phyloP scores from a whole-genome alignment of 2,797 vertebrate genomes.

The Moxostoma hubbsi region DNA sequence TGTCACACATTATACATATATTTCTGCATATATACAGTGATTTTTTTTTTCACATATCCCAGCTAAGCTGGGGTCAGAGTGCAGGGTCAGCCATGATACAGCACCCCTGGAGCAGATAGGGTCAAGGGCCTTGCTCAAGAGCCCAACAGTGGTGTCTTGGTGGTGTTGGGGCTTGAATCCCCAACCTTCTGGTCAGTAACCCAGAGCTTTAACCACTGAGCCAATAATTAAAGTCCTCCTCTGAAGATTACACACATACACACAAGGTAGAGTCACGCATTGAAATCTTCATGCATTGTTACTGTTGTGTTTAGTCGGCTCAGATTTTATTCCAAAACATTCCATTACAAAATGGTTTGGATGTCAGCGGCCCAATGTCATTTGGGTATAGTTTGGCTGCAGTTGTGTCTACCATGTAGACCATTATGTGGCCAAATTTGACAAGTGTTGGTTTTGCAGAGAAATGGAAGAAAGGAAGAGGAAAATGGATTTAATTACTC shows the following conservation, averaged over 20 bases:
- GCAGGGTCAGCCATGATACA: too few species aligned
- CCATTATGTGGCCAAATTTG: conserved; percentile 70
- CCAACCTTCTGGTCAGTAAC: too few species aligned
- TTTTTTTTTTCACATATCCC: too few species aligned
- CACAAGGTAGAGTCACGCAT: conserved; percentile 9
- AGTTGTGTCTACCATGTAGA: conserved; percentile 58
- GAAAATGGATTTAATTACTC: conserved; percentile 77
- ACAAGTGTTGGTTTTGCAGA: conserved; percentile 65
- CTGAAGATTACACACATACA: conserved; percentile 10
- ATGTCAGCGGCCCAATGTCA: conserved; percentile 60
- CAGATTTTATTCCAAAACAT: conserved; percentile 55
- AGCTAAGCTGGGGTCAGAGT: too few species aligned
- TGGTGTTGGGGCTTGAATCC: too few species aligned
- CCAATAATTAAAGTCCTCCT: too few species aligned
- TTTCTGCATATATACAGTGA: too few species aligned
- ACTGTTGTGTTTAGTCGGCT: conserved; percentile 36
- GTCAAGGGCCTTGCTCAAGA: too few species aligned
- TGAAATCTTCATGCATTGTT: conserved; percentile 45
- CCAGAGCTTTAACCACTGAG: too few species aligned
- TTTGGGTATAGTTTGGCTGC: conserved; percentile 68
- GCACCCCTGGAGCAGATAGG: too few species aligned
- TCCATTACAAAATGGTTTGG: conserved; percentile 66
- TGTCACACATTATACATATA: too few species aligned
- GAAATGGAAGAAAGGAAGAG: conserved; percentile 62
- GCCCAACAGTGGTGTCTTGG: too few species aligned